A percentile compares a stretch with the other conserved stretches of the same genome.
Evolutionary conservation across 2,888 invertebrate species (phyloP).

Genomic region (Philhelius pedissequus): DNA sequence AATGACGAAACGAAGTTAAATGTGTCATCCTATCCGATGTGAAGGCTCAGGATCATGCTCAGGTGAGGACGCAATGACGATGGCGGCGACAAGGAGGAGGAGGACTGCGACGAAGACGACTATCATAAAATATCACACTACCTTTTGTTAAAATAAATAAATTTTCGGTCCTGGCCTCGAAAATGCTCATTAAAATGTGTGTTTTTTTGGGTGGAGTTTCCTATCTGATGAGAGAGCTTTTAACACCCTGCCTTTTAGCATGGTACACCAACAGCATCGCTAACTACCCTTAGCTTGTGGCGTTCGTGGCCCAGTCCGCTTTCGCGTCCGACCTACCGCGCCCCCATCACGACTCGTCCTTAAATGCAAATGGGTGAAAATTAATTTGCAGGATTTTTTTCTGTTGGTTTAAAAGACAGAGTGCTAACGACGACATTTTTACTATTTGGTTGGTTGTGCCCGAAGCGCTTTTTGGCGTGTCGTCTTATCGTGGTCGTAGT

Average conservation of each 20-base stretch:
- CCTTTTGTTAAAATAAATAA: constrained; percentile 59
- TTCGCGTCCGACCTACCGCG: too few relatives aligned
- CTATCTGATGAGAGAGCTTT: neutral
- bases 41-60: constrained; percentile 4
- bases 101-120: neutral
- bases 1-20: constrained; percentile 11
- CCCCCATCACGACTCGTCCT: neutral
- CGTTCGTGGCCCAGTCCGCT: too few relatives aligned
- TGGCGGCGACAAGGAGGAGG: neutral
- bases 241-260: neutral
- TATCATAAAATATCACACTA: constrained; percentile 62
- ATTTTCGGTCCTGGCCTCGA: constrained; percentile 43
- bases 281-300: constrained; percentile 23
- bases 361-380: constrained; percentile 67
- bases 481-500: constrained; percentile 39
- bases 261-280: constrained; percentile 54
- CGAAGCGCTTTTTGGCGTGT: constrained; percentile 8
- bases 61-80: neutral
- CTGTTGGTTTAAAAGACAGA: constrained; percentile 21
- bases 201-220: constrained; percentile 44
- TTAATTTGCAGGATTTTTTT: constrained; percentile 57
- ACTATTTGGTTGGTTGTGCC: constrained; percentile 34
- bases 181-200: constrained; percentile 64
- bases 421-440: constrained; percentile 66
- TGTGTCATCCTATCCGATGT: constrained; percentile 39